Percentiles rank a stretch among this genome's conserved stretches.
phyloP scores from a whole-genome alignment of 1,140 invertebrate genomes.

The Stegodyphus mimosarum region DNA sequence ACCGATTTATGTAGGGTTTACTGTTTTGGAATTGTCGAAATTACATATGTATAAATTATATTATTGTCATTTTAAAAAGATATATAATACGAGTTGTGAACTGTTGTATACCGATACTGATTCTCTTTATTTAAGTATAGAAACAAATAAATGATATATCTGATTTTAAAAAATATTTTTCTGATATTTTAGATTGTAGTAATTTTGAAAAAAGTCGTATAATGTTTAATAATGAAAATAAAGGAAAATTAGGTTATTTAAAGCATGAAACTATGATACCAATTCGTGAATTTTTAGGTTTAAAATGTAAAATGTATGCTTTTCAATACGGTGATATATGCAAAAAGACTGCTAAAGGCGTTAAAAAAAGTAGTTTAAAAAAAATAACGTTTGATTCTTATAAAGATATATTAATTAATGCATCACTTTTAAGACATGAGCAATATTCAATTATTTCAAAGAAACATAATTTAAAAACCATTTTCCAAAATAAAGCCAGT shows the following conservation, averaged over 20 bases:
- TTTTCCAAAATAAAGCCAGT: constrained; percentile 10
- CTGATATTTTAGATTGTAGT: background rate
- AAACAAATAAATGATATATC: background rate
- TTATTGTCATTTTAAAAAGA: constrained; percentile 2
- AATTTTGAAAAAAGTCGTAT: background rate
- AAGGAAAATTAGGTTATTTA: constrained; percentile 15
- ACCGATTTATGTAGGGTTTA: constrained; percentile 62
- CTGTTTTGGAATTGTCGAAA: constrained; percentile 11
- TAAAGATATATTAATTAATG: background rate
- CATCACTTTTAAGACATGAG: background rate
- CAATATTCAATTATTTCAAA: background rate
- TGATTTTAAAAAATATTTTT: background rate
- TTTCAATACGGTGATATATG: background rate
- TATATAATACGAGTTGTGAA: background rate
- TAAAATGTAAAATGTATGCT: constrained; percentile 33
- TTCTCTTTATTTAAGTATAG: background rate
- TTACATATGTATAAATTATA: constrained; percentile 20
- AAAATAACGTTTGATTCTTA: background rate
- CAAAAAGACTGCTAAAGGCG: constrained; percentile 27
- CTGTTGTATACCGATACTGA: constrained; percentile 17
- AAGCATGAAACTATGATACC: constrained; percentile 15
- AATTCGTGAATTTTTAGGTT: constrained; percentile 22
- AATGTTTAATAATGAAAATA: background rate
- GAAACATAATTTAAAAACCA: background rate
- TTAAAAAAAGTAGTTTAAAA: constrained; percentile 1